Base-by-base conservation (phyloP, 2,888 invertebrate species). In the Synanthedon tipuliformis region DNA sequence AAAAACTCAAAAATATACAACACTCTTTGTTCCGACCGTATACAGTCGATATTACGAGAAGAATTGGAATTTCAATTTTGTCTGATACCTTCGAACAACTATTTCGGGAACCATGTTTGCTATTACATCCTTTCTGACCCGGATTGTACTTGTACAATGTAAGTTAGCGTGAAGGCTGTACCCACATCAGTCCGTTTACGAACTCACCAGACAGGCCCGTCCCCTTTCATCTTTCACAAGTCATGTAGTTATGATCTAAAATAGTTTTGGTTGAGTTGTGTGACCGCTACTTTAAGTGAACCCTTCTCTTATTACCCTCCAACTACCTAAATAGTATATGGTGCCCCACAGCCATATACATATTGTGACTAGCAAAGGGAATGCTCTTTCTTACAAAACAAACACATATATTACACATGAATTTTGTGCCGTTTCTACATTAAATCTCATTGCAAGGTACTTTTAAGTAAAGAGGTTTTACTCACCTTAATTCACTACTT, bases 41-140 rank as follows among this genome's bases (percentile, higher is more conserved):
- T 27, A 27, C 10, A 34, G 34, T 34, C 34, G 34, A 34, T 10
- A 34, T 23, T 23, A 23, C 23, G 23, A 23, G 4, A 23, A 23
- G 51, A 40, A 41, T 34, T 45, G 10, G 41, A 51, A 40, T 50
- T 41, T 53, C 50, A 48, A 51, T 41, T n/a, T 50, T 52, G 16
- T 27, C 13, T 45, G 41, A 15, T 50, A 51, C 50, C 50, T 50
- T 23, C 51, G 49, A 40, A 34, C 50, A 50, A 41, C 41, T 41
- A 53, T 55, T 48, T 41, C 15, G 41, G n/a, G 11, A 18, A 51
- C 11, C 34, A 50, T 53, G 45, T 55, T 53, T 53, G 55, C 27
- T 45, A 51, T 50, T 53, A 41, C 50, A 11, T 18, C 40, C 40
- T 49, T 53, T 16, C 12, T 45, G 45, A 51, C 13, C 50, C 40